A percentile compares a stretch with the other conserved stretches of the same genome.
Evolutionary conservation across 2,888 invertebrate species (phyloP).

Genomic region (Blastobasis lacticolella): DNA sequence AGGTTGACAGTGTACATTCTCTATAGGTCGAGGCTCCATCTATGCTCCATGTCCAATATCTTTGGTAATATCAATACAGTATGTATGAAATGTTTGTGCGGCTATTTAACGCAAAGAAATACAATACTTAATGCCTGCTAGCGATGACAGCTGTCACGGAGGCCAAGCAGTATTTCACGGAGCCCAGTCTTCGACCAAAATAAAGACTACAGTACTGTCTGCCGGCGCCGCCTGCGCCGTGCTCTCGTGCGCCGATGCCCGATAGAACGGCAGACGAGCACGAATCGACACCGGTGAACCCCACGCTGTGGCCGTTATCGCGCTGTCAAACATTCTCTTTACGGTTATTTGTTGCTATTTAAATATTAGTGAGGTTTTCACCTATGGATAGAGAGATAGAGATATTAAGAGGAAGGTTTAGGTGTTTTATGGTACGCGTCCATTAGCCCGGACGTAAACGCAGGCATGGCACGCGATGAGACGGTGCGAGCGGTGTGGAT

Average conservation of each 20-base stretch:
- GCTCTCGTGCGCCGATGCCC: conserved; percentile 53
- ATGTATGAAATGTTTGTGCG: conserved; percentile 9
- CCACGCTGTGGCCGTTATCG: conserved; percentile 25
- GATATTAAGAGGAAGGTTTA: too few species aligned
- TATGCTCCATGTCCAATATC: too few species aligned
- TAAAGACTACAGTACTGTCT: background rate
- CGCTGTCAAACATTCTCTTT: background rate
- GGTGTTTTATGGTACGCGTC: background rate
- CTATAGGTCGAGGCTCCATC: too few species aligned
- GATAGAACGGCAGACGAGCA: conserved; percentile 58
- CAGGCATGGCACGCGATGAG: background rate
- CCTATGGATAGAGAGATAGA: too few species aligned
- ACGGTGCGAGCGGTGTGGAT: too few species aligned
- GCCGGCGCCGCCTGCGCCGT: conserved; percentile 16
- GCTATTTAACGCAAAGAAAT: conserved; percentile 34
- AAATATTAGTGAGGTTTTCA: too few species aligned
- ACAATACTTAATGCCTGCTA: conserved; percentile 26
- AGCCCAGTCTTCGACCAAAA: background rate
- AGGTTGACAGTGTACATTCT: too few species aligned
- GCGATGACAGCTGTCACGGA: background rate
- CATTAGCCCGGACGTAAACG: background rate
- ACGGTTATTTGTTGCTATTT: background rate
- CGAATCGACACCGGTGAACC: conserved; percentile 52
- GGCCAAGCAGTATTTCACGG: background rate
- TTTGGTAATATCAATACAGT: too few species aligned